These are phyloP conservation scores for Mustelus asterias DNA, from an alignment of 2,113 vertebrate genomes.

Conservation along the genomic window DNA sequence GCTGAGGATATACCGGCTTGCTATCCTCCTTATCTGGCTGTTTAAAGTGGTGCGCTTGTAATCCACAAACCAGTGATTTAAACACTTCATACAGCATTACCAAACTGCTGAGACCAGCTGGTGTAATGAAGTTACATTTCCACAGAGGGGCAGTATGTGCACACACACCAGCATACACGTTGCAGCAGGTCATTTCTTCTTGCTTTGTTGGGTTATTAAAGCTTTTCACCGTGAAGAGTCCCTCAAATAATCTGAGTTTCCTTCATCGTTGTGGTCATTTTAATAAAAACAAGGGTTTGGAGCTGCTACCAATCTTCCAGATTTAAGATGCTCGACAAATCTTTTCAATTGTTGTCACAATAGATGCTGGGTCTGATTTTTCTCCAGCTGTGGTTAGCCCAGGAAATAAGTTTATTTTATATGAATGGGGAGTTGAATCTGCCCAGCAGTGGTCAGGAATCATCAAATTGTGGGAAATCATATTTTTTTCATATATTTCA, in stretches of 20 bases:
- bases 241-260: not conserved
- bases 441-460: not conserved
- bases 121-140: not conserved
- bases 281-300: not conserved
- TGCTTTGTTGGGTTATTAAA: not conserved
- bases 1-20: not conserved
- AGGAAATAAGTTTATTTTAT: not conserved
- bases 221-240: not conserved
- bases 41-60: not conserved
- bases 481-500: not conserved
- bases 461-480: not conserved
- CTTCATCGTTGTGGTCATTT: not conserved
- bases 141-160: slow-evolving; percentile 4
- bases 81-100: not conserved
- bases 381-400: not conserved
- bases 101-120: not conserved
- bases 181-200: not conserved
- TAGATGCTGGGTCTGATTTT: not conserved
- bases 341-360: not conserved
- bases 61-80: not conserved
- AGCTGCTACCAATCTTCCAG: not conserved
- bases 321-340: not conserved
- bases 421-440: not conserved
- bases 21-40: not conserved
- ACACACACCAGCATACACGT: not conserved